A percentile compares a stretch with the other conserved stretches of the same genome.
phyloP scores from a whole-genome alignment of 2,888 invertebrate species.

The Auanema sp. region DNA sequence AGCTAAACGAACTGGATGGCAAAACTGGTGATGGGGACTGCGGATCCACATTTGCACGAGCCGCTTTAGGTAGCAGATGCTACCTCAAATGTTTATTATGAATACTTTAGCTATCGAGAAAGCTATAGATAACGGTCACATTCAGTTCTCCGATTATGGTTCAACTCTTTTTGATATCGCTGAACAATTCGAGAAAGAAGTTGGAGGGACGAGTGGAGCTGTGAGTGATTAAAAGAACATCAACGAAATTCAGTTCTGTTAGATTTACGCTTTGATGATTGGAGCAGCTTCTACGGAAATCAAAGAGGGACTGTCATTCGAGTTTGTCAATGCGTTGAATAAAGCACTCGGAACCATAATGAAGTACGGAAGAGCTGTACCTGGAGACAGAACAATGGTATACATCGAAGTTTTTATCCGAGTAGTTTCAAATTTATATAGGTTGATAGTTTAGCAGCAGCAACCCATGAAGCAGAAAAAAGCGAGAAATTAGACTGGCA shows the following conservation, averaged over 20 bases:
- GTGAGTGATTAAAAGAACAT: slow-evolving; percentile 19
- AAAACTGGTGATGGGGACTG: slow-evolving; percentile 79
- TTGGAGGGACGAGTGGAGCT: slow-evolving; percentile 59
- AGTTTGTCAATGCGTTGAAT: slow-evolving; percentile 25
- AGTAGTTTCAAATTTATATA: too few relatives aligned
- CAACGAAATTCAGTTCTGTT: slow-evolving; percentile 6
- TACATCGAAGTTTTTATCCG: slow-evolving; percentile 1
- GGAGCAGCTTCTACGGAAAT: slow-evolving; percentile 37
- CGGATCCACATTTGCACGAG: slow-evolving; percentile 67
- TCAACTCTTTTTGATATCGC: slow-evolving; percentile 45
- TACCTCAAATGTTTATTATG: too few relatives aligned
- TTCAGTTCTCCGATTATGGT: slow-evolving; percentile 21
- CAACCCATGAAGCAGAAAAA: background rate
- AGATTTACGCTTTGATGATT: slow-evolving; percentile 56
- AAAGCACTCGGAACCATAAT: slow-evolving; percentile 43
- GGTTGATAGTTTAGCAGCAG: slow-evolving; percentile 15
- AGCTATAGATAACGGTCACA: background rate
- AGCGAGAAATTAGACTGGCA: slow-evolving; percentile 7
- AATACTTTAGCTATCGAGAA: slow-evolving; percentile 25
- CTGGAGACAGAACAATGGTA: slow-evolving; percentile 80
- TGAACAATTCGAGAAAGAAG: slow-evolving; percentile 45
- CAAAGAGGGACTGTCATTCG: slow-evolving; percentile 5
- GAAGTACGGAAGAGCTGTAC: slow-evolving; percentile 75
- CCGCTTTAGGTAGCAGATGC: slow-evolving; percentile 21
- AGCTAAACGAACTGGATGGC: slow-evolving; percentile 73